A percentile compares a stretch with the other conserved stretches of the same genome.
phyloP scores from a whole-genome alignment of 1,140 invertebrate genomes.

The Teleogryllus occipitalis region DNA sequence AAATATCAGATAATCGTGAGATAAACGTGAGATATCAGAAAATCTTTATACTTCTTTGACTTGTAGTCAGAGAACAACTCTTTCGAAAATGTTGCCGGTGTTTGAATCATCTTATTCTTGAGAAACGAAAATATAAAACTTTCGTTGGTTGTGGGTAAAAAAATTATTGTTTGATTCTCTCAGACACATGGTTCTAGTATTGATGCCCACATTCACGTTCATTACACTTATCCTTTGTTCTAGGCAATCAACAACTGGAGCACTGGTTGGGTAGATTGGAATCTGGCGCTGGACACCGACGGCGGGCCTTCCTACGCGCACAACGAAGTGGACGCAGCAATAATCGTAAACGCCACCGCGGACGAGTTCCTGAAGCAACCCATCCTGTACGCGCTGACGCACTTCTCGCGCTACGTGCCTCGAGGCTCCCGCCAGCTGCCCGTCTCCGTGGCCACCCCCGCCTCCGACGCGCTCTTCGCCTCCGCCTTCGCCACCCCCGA shows the following conservation, averaged over 20 bases:
- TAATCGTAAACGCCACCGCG: slow-evolving; percentile 43
- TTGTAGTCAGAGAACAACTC: neutral
- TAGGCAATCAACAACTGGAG: slow-evolving; percentile 45
- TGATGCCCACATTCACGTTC: neutral
- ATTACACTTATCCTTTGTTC: neutral
- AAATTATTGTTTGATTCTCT: neutral
- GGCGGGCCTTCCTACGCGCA: slow-evolving; percentile 55
- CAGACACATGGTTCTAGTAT: neutral
- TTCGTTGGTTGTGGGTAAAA: too few species aligned
- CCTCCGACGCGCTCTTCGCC: slow-evolving; percentile 22
- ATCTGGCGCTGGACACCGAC: slow-evolving; percentile 45
- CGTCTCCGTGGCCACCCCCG: neutral
- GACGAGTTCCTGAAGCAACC: slow-evolving; percentile 55
- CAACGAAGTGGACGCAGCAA: slow-evolving; percentile 49
- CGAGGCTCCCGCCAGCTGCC: slow-evolving; percentile 6
- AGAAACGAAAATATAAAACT: neutral
- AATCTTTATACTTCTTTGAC: too few species aligned
- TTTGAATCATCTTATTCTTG: neutral
- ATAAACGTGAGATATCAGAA: too few species aligned
- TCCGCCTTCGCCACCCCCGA: slow-evolving; percentile 37
- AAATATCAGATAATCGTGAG: too few species aligned
- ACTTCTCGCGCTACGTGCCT: slow-evolving; percentile 15
- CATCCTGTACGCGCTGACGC: slow-evolving; percentile 26
- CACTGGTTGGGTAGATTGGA: slow-evolving; percentile 59
- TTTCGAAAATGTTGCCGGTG: neutral